These are phyloP conservation scores for Pluvialis apricaria DNA, from an alignment of 2,113 vertebrate genomes.

Conservation along the genomic window DNA sequence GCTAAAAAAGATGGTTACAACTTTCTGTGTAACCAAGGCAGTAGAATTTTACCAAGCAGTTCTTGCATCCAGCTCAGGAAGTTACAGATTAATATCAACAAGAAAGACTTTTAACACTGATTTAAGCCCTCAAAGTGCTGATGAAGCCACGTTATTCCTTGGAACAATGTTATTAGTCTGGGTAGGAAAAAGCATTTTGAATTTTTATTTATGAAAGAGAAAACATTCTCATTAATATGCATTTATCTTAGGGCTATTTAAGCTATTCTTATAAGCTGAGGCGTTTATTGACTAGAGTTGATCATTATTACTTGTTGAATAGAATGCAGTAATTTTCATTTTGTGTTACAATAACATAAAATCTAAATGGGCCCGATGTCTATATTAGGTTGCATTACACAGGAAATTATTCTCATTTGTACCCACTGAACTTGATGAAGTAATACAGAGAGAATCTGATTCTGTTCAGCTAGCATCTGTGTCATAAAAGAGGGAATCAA, in stretches of 20 bases:
- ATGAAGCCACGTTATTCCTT: background rate
- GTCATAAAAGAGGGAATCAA: background rate
- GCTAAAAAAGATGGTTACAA: background rate
- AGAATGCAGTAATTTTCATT: background rate
- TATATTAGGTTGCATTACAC: background rate
- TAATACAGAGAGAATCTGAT: background rate
- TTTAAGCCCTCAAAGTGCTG: background rate
- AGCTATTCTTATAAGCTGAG: background rate
- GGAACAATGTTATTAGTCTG: background rate
- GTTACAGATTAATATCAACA: background rate
- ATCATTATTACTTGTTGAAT: background rate
- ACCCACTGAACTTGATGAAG: background rate
- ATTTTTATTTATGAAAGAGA: background rate
- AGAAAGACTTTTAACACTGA: background rate
- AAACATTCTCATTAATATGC: background rate
- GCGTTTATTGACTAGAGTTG: background rate
- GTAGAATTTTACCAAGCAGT: background rate
- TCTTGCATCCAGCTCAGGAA: background rate
- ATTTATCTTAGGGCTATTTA: background rate
- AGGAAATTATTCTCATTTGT: background rate
- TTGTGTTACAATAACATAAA: background rate
- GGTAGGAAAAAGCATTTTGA: background rate
- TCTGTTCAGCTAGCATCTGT: background rate
- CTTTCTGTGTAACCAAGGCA: background rate
- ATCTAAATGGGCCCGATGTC: background rate